Percentiles rank a stretch among this genome's conserved stretches.
Evolutionary conservation across 2,888 invertebrate genomes (phyloP).

Genomic region (Teinopalpus imperialis): DNA sequence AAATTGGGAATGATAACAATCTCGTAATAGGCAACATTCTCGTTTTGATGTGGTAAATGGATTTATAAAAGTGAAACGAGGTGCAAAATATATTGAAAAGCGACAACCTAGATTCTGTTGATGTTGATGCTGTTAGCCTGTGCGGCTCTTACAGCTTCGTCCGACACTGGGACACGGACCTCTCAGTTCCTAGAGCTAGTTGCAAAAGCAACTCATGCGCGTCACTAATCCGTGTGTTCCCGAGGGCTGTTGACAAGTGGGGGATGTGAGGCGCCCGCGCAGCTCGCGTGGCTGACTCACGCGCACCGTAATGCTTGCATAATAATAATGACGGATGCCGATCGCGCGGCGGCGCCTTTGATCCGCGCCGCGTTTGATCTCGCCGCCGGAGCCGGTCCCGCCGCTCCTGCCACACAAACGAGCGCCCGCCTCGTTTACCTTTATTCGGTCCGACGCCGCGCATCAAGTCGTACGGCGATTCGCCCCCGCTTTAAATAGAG

Average conservation of each 20-base stretch:
- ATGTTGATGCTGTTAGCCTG: too few species aligned
- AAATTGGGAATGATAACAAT: constrained; percentile 26
- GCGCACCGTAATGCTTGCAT: constrained; percentile 82
- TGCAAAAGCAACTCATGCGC: constrained; percentile 43
- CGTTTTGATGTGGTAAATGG: constrained; percentile 35
- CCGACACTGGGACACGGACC: too few species aligned
- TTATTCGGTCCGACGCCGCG: constrained; percentile 78
- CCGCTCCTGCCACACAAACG: constrained; percentile 77
- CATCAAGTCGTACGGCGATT: constrained; percentile 69
- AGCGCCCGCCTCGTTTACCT: constrained; percentile 70
- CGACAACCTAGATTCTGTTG: too few species aligned
- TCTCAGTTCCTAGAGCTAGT: too few species aligned
- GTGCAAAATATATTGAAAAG: constrained; percentile 48
- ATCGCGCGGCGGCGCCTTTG: constrained; percentile 81
- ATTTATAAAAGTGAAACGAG: constrained; percentile 48
- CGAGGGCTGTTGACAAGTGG: constrained; percentile 35
- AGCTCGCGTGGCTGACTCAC: constrained; percentile 80
- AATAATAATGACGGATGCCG: constrained; percentile 83
- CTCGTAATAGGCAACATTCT: constrained; percentile 20
- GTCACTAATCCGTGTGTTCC: constrained; percentile 42
- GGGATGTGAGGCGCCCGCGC: constrained; percentile 62
- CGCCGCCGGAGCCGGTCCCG: constrained; percentile 76
- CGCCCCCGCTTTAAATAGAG: constrained; percentile 79
- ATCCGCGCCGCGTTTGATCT: constrained; percentile 79
- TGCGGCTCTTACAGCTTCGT: too few species aligned